These are phyloP conservation scores for Tromatobia lineatoria DNA, from an alignment of 2,888 invertebrate species.

Conservation along the genomic window DNA sequence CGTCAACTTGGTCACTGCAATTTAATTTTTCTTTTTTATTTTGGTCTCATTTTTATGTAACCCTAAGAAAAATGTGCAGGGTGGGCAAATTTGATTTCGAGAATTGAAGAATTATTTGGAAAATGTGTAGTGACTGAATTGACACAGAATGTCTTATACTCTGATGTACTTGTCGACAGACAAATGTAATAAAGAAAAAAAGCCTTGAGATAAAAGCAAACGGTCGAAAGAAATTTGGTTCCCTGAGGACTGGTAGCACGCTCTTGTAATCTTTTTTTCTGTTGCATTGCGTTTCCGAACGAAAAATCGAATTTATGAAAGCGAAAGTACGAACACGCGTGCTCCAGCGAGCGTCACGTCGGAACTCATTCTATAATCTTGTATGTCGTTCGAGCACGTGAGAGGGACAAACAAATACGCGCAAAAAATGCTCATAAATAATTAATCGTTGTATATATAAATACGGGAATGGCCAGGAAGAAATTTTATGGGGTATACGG, in stretches of 20 bases:
- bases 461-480: neutral
- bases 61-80: too few relatives aligned
- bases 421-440: conserved; percentile 41
- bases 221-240: neutral
- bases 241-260: conserved; percentile 15
- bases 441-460: conserved; percentile 42
- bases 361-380: neutral
- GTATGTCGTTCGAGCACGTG: neutral
- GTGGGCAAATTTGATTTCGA: too few relatives aligned
- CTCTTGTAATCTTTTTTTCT: neutral
- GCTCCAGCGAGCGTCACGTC: neutral
- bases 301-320: conserved; percentile 33
- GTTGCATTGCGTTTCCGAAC: neutral
- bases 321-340: conserved; percentile 8
- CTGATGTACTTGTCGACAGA: conserved; percentile 13
- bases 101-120: too few relatives aligned
- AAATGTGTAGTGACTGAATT: too few relatives aligned
- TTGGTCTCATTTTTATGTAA: too few relatives aligned
- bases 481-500: neutral
- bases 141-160: conserved; percentile 14
- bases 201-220: neutral
- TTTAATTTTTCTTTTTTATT: too few relatives aligned
- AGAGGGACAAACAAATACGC: neutral
- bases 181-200: conserved; percentile 1
- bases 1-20: too few relatives aligned